A percentile compares a stretch with the other conserved stretches of the same genome.
phyloP scores from a whole-genome alignment of 2,113 vertebrate species.

The Oplegnathus fasciatus region DNA sequence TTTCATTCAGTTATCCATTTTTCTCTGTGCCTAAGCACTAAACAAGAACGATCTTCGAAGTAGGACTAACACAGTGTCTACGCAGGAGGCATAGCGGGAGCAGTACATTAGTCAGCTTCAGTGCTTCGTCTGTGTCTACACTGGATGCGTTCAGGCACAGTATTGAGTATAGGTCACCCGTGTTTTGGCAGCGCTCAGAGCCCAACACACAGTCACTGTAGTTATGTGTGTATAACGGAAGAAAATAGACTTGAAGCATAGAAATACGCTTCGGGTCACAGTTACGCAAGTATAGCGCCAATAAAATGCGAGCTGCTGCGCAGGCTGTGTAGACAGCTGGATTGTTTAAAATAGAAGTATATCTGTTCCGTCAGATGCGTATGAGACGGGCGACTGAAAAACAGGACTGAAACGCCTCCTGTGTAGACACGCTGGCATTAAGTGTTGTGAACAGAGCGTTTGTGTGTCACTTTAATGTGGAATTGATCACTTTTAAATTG shows the following conservation, averaged over 20 bases:
- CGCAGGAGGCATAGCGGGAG: background rate
- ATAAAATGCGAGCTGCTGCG: background rate
- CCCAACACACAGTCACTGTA: background rate
- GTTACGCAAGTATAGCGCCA: background rate
- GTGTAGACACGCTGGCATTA: background rate
- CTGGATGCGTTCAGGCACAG: background rate
- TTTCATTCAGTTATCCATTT: background rate
- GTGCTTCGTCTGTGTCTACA: background rate
- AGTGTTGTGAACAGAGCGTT: background rate
- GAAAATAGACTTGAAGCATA: background rate
- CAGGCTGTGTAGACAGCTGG: background rate
- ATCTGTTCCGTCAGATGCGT: background rate
- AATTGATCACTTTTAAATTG: background rate
- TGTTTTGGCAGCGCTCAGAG: background rate
- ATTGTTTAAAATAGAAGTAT: background rate
- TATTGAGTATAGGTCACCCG: background rate
- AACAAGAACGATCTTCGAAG: background rate
- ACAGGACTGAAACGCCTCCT: background rate
- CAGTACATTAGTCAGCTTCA: background rate
- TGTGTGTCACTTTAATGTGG: background rate
- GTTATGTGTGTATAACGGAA: background rate
- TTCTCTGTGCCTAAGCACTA: background rate
- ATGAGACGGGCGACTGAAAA: background rate
- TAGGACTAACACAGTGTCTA: background rate
- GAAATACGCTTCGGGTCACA: background rate